Evolutionary conservation across 2,888 invertebrate genomes (phyloP), one percentile per base, ranked within the genome.

Genomic region (Perizoma flavofasciatum): DNA sequence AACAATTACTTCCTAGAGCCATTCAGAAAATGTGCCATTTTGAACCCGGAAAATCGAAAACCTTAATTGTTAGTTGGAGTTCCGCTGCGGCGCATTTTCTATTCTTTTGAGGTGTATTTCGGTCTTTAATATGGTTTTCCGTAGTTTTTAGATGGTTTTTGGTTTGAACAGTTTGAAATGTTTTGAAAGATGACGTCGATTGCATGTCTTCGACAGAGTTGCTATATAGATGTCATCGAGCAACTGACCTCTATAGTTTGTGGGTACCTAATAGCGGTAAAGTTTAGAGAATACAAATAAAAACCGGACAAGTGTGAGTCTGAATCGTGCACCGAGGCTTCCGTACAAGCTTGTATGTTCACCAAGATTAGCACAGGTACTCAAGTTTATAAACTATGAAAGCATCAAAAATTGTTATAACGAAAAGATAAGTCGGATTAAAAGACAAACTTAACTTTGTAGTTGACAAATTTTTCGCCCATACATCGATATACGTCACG

Each of bases 11-110:
- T 45, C 68, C 65, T 46, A 77, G 43, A 70, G 77, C 82, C 86
- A 86, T 85, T 80, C 67, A 72, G 48, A 55, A 61, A 56, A 34
- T 50, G 59, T 56, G 34, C 40, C 63, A 71, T 71, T 62, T 44
- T 61, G 33, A 34, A 49, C 34, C 22, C 10, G 48, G 49, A 55
- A 60, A 52, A 48, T 48, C 22, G 22, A 22, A 1, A 47, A 53
- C 34, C 5, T 7, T 33, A 47, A 50, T n/a, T 47, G 7, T 22
- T 44, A 40, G 10, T 7, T 8, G 10, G 32, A 39, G 32, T 53
- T 58, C 51, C 53, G 47, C 56, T 57, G 56, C 49, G 62, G 48
- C 48, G 49, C 58, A 47, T 55, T 55, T 59, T 61, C 47, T 50
- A 40, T 50, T n/a, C 7, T 50, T 58, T 53, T 53, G 9, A 53